Evolutionary conservation across 2,888 invertebrate species (phyloP), one percentile per base, ranked within the genome.

Genomic region (Scaptomyza parva): DNA sequence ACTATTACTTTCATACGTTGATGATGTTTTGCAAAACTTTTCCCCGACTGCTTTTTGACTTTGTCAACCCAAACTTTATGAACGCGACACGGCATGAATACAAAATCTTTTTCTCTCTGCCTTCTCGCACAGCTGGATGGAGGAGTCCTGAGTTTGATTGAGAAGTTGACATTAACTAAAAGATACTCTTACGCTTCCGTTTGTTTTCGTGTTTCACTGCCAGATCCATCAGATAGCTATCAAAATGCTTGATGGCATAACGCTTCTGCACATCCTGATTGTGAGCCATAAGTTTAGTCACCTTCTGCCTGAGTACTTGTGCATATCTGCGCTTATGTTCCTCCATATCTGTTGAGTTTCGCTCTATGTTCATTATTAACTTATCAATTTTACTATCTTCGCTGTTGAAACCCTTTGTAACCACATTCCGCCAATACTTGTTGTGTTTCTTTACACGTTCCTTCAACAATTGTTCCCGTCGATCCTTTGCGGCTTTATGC

Each of bases 21-120:
- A 66, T 76, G 48, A 60, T 66, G 59, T 50, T 26, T 9, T 3
- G 37, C 37, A n/a, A 33, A 76, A 76, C 52, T 70, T 73, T 76
- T 58, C n/a, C n/a, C n/a, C n/a, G 73, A 76, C 47, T 43, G 47
- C 26, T 59, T 60, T 60, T 66, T 30, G 52, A 70, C 57, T 64
- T 57, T 40, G 39, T 18, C 41, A 54, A n/a, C n/a, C n/a, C n/a
- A 26, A 66, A 58, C 40, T 67, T 58, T 52, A 28, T 9, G 28
- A 52, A 44, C 58, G n/a, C 59, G 22, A 68, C 62, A 61, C 70
- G 61, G 35, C 39, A 50, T 69, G 61, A 60, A 69, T 54, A 41
- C 54, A 51, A 54, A 70, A 9, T 17, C 3, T 17, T 14, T 2
- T 8, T 17, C 1, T 35, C 33, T 3, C 28, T 33, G 22, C 35